Percentiles rank a stretch among this genome's conserved stretches.
phyloP scores from a whole-genome alignment of 1,140 invertebrate genomes.

The Zaprionus gabonicus region DNA sequence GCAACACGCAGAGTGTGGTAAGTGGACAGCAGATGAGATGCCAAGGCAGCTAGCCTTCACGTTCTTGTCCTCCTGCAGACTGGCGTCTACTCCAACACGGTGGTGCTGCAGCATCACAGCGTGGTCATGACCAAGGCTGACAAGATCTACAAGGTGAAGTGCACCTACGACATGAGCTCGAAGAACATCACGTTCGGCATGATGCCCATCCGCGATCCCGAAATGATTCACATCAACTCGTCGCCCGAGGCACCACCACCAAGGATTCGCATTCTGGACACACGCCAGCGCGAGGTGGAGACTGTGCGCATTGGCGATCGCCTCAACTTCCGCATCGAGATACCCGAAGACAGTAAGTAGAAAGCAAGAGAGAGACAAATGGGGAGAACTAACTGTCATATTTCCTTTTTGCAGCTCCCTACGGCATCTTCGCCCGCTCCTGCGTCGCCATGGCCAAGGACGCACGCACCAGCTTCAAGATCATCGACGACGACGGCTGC shows the following conservation, averaged over 20 bases:
- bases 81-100: constrained; percentile 97
- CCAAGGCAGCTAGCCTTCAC: neutral
- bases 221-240: constrained; percentile 97
- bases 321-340: constrained; percentile 97
- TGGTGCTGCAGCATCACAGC: constrained; percentile 97
- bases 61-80: constrained; percentile 86
- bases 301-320: constrained; percentile 97
- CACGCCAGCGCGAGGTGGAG: constrained; percentile 93
- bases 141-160: constrained; percentile 98
- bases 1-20: constrained; percentile 96
- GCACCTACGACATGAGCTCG: constrained; percentile 97
- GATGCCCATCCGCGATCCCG: constrained; percentile 97
- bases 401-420: constrained; percentile 89
- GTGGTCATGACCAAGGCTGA: constrained; percentile 98
- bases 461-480: constrained; percentile 97
- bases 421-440: constrained; percentile 97
- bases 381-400: neutral
- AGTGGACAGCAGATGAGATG: constrained; percentile 81
- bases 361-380: neutral
- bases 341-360: constrained; percentile 96
- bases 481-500: constrained; percentile 97
- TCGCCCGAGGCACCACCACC: constrained; percentile 97
- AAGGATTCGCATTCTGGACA: constrained; percentile 95
- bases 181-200: constrained; percentile 98
- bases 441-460: constrained; percentile 99